Evolutionary conservation across 2,888 invertebrate genomes (phyloP).

Genomic region (Scaptomyza polygonia): DNA sequence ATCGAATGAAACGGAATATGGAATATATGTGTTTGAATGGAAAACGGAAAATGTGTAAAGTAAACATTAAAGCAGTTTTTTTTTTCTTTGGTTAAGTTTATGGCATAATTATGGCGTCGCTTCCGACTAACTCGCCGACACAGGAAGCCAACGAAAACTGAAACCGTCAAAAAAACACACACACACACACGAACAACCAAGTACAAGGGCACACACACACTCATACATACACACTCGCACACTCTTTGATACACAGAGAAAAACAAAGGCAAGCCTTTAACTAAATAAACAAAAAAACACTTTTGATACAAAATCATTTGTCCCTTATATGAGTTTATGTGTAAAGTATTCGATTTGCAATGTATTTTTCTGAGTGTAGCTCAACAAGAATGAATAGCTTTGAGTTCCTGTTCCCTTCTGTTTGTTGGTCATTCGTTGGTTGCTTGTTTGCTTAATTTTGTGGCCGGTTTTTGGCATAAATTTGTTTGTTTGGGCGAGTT

Average conservation of each 20-base stretch:
- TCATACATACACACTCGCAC: neutral
- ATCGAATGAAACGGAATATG: neutral
- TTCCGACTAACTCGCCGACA: slow-evolving; percentile 37
- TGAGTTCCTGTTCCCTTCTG: slow-evolving; percentile 46
- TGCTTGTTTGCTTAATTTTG: slow-evolving; percentile 26
- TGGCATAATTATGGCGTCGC: slow-evolving; percentile 71
- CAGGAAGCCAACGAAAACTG: slow-evolving; percentile 48
- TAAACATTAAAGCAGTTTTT: slow-evolving; percentile 53
- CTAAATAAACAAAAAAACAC: too few relatives aligned
- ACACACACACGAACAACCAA: neutral
- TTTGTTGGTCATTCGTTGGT: neutral
- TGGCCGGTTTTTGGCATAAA: slow-evolving; percentile 23
- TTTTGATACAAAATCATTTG: too few relatives aligned
- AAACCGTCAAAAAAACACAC: slow-evolving; percentile 10
- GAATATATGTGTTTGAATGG: neutral
- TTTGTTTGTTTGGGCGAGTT: slow-evolving; percentile 9
- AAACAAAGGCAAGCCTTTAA: too few relatives aligned
- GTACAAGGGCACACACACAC: neutral
- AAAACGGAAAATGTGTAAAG: slow-evolving; percentile 37
- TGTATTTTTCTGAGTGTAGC: too few relatives aligned
- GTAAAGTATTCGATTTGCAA: too few relatives aligned
- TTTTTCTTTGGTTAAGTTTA: slow-evolving; percentile 65
- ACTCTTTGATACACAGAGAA: neutral
- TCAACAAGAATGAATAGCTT: slow-evolving; percentile 55
- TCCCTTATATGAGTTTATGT: too few relatives aligned